Evolutionary conservation across 2,113 vertebrate species (phyloP).

Genomic region (Bufo gargarizans): DNA sequence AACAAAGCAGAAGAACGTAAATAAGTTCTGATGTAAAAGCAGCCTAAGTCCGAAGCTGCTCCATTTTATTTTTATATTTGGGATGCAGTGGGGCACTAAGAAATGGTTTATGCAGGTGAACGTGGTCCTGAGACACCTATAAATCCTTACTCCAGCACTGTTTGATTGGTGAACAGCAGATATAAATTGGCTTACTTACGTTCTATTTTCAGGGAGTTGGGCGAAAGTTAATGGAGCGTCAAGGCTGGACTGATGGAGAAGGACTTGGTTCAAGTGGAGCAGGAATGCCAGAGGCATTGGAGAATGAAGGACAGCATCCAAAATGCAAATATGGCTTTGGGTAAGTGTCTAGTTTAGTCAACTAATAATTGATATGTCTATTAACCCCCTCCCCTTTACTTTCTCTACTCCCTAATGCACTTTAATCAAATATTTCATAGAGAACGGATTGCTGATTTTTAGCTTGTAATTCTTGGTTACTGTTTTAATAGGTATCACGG

Average conservation of each 20-base stretch:
- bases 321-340: constrained; percentile 94
- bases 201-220: constrained; percentile 82
- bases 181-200: background rate
- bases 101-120: too few relatives aligned
- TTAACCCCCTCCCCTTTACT: too few relatives aligned
- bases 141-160: background rate
- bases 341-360: constrained; percentile 71
- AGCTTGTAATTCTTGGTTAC: background rate
- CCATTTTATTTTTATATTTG: too few relatives aligned
- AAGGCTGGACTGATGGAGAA: constrained; percentile 92
- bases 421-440: background rate
- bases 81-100: too few relatives aligned
- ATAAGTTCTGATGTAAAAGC: too few relatives aligned
- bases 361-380: background rate
- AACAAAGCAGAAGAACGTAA: too few relatives aligned
- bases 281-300: constrained; percentile 87
- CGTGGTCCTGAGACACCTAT: too few relatives aligned
- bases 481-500: constrained; percentile 86
- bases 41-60: too few relatives aligned
- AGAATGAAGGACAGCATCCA: constrained; percentile 90
- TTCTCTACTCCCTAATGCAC: too few relatives aligned
- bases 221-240: constrained; percentile 90
- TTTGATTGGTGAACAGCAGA: background rate
- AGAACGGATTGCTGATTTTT: background rate
- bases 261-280: constrained; percentile 83